These are phyloP conservation scores for Gallinago media DNA, from an alignment of 2,113 vertebrate species.

Conservation along the genomic window DNA sequence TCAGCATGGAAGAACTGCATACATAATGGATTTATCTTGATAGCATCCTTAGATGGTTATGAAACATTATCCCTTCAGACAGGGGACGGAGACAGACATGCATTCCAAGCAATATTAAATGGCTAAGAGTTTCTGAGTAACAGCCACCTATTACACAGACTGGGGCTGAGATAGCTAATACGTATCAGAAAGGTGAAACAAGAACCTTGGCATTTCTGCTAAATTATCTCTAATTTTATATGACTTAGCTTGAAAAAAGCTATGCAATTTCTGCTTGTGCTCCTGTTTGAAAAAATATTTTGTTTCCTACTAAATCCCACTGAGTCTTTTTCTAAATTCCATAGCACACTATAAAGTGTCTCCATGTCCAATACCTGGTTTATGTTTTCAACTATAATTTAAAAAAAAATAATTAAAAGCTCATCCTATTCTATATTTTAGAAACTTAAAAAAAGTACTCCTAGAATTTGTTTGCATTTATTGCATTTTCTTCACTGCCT, in stretches of 20 bases:
- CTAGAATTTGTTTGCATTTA: background rate
- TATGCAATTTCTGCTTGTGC: background rate
- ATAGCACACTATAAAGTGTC: background rate
- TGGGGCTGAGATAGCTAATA: background rate
- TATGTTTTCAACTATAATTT: background rate
- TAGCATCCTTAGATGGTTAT: background rate
- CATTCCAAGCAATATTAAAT: background rate
- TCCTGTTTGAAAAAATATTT: background rate
- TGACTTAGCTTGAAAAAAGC: background rate
- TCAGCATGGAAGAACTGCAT: background rate
- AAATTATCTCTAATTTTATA: background rate
- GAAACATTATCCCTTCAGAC: background rate
- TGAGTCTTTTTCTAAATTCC: background rate
- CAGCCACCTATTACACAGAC: background rate
- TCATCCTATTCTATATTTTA: background rate
- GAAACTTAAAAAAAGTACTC: background rate
- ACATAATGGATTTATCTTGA: background rate
- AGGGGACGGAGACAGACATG: background rate
- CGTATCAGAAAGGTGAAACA: background rate
- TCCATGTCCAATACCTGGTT: background rate
- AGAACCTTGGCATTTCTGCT: background rate
- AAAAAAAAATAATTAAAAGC: background rate
- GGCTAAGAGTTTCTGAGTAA: background rate
- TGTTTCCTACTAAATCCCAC: background rate
- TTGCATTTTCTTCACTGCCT: background rate